Conservation (phyloP, 2,888 invertebrate species). For the Brachynemurus nebulosus region DNA sequence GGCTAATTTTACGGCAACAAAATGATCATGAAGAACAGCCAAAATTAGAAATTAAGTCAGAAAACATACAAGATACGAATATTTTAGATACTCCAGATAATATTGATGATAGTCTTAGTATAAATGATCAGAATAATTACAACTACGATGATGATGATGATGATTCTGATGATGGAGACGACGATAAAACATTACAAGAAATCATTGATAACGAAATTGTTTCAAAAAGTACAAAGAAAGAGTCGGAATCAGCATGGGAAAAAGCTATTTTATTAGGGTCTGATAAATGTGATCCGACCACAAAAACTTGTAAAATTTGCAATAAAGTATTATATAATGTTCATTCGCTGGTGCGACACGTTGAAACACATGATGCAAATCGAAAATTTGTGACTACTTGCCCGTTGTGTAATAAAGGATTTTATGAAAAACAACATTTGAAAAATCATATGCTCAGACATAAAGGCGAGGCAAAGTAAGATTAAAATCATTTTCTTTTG, state of each 20-base stretch:
- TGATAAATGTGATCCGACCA: constrained; percentile 6
- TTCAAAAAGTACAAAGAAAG: background rate
- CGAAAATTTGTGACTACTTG: constrained; percentile 27
- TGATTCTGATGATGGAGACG: background rate
- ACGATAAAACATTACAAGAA: background rate
- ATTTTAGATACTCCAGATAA: too few species aligned
- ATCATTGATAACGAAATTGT: background rate
- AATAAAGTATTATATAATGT: constrained; percentile 5
- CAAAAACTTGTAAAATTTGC: constrained; percentile 6
- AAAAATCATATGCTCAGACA: constrained; percentile 35
- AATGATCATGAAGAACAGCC: too few species aligned
- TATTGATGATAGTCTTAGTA: background rate
- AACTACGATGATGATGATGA: background rate
- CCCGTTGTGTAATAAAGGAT: constrained; percentile 31
- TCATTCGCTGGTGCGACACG: constrained; percentile 4
- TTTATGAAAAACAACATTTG: constrained; percentile 35
- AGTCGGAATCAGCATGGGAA: background rate
- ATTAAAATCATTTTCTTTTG: background rate
- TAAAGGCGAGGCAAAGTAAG: constrained; percentile 9
- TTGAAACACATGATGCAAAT: constrained; percentile 6
- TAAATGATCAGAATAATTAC: background rate
- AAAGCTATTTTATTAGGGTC: constrained; percentile 1
- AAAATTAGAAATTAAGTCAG: background rate
- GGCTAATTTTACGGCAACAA: too few species aligned
- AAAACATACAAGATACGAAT: background rate